Base-by-base conservation (phyloP, 2,113 vertebrate species). In the Odontophorus gujanensis region DNA sequence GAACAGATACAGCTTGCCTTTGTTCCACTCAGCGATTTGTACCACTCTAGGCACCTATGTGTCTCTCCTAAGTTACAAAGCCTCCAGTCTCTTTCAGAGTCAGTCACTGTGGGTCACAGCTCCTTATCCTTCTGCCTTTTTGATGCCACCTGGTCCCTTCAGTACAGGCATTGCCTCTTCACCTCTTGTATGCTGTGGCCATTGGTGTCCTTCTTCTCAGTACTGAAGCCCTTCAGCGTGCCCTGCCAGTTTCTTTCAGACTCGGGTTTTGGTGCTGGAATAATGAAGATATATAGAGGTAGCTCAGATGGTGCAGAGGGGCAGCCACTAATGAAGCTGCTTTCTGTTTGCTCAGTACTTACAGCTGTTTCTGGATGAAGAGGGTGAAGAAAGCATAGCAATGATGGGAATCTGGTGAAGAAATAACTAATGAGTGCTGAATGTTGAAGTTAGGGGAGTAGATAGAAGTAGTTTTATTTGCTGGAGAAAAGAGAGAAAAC, bases 101-200 rank as follows among this genome's bases (percentile, higher is more conserved):
- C 26, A 21, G 0, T 59, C 1, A 0, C 12, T 8, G 11, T 75
- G 61, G 69, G 5, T 42, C 38, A 9, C 53, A 47, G 66, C 12
- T 48, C 21, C 21, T 65, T 59, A 40, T 6, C 32, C 4, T 22
- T 13, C 20, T 38, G 30, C 58, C 14, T 71, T 81, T 85, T 36
- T 61, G 59, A 50, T 59, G 40, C 38, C 53, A 1, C 1, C 10
- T 76, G 53, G 22, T 2, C 17, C 15, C 24, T 45, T 19, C 50
- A 13, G 21, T 61, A 28, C 7, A 43, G 28, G 15, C 51, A 13
- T 9, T 85, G 58, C 17, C 45, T 8, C 25, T 36, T 79, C 65
- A 25, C 30, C 22, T 59, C 47, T 84, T 59, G 10, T 19, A 3
- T 17, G 0, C 20, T n/a, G 28, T 11, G 16, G 3, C 30, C n/a